Evolutionary conservation across 2,113 vertebrate species (phyloP).

Genomic region (Dicerorhinus sumatrensis): DNA sequence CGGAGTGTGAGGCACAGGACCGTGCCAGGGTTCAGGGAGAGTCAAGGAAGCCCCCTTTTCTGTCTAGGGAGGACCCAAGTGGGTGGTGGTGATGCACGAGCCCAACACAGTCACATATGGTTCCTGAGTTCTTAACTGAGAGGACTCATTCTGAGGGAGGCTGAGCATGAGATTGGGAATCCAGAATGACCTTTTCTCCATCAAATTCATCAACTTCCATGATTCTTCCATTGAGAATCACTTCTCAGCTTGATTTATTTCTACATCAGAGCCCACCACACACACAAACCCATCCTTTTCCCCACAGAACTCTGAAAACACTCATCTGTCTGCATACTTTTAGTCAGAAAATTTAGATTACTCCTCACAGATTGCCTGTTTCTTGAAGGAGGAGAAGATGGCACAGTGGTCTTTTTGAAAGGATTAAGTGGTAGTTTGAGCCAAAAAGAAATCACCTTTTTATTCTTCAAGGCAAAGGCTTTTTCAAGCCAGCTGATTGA

Average conservation of each 20-base stretch:
- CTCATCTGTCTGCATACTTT: background rate
- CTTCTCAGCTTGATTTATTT: background rate
- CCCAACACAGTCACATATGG: background rate
- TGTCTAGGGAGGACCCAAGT: background rate
- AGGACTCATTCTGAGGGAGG: background rate
- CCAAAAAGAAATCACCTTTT: constrained; percentile 28
- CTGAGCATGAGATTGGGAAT: background rate
- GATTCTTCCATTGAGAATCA: background rate
- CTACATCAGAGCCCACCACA: background rate
- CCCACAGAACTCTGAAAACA: background rate
- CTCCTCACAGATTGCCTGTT: background rate
- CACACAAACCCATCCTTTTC: background rate
- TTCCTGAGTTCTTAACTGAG: background rate
- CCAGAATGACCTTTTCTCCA: background rate
- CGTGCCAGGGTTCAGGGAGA: background rate
- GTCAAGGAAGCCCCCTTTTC: background rate
- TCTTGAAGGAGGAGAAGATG: background rate
- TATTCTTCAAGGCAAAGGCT: constrained; percentile 14
- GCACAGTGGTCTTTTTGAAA: background rate
- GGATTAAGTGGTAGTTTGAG: background rate
- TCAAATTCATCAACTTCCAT: too few species aligned
- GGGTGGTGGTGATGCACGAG: background rate
- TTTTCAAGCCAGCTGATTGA: background rate
- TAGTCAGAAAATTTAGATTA: constrained; percentile 19
- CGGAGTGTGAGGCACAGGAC: background rate